Evolutionary conservation across 2,888 invertebrate species (phyloP).

Genomic region (Amphipyra tragopoginis): DNA sequence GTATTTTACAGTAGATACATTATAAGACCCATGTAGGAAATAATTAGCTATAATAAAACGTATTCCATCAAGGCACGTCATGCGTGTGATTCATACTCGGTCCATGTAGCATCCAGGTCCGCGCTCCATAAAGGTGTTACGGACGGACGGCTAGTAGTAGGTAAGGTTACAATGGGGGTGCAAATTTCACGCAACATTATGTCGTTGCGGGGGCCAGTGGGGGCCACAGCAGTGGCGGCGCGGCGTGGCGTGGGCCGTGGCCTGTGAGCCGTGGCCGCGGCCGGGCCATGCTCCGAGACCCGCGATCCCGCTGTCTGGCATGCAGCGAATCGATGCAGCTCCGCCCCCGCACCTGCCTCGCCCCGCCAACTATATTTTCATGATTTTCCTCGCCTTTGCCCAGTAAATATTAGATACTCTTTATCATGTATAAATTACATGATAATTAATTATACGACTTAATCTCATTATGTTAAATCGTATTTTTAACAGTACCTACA

Average conservation of each 20-base stretch:
- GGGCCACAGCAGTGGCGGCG: slow-evolving; percentile 57
- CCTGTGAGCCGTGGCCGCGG: slow-evolving; percentile 43
- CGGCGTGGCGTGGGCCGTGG: slow-evolving; percentile 16
- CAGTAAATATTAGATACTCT: slow-evolving; percentile 35
- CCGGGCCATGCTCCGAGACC: slow-evolving; percentile 48
- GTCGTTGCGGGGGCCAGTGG: slow-evolving; percentile 61
- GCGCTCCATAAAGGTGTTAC: slow-evolving; percentile 70
- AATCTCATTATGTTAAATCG: not conserved
- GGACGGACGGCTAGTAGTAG: slow-evolving; percentile 71
- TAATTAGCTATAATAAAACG: slow-evolving; percentile 18
- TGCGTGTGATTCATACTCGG: slow-evolving; percentile 62
- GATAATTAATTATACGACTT: slow-evolving; percentile 4
- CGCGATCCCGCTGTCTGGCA: slow-evolving; percentile 66
- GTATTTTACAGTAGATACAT: not conserved
- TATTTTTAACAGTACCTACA: no score
- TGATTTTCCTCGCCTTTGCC: slow-evolving; percentile 55
- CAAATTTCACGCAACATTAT: slow-evolving; percentile 88
- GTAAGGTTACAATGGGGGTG: slow-evolving; percentile 81
- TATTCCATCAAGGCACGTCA: slow-evolving; percentile 44
- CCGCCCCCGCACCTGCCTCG: slow-evolving; percentile 67
- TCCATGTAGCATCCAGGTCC: slow-evolving; percentile 73
- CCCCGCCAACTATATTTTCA: slow-evolving; percentile 63
- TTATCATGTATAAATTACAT: slow-evolving; percentile 18
- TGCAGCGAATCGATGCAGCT: slow-evolving; percentile 84
- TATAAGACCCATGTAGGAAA: not conserved